Base-by-base conservation (phyloP, 2,113 vertebrate genomes). In the Microcebus ravelobensis region DNA sequence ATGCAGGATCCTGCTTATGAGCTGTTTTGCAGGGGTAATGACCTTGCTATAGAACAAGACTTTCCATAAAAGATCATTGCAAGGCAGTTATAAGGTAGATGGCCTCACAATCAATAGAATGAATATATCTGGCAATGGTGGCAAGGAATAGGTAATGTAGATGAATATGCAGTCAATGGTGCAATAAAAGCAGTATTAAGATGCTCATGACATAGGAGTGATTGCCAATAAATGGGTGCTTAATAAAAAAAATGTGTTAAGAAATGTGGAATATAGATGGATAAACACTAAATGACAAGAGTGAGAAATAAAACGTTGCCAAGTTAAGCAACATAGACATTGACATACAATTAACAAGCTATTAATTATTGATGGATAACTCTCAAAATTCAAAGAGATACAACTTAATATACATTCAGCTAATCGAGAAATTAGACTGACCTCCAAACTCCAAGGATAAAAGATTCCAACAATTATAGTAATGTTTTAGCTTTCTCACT, bases 331-430 rank as follows among this genome's bases (percentile, higher is more conserved):
- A 61, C 88, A 91, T 45, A 85, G 90, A 95, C n/a, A 94, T 94
- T 96, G 85, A 95, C 79, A 97, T 59, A 96, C 55, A 98, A 85
- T 96, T 97, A 98, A 97, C 34, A 95, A 74, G 59, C 61, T 20
- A 4, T 29, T 98, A 98, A 98, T 98, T 97, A 96, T 88, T 98
- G 79, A 95, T 96, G 95, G 97, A 83, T 79, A 97, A 87, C 94
- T 93, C 95, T 79, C 61, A 6, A 90, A 82, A 94, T 96, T 94
- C 76, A 93, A 82, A 94, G 59, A 94, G 42, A 88, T 76, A n/a
- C 39, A 87, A 85, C 77, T 5, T 94, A 95, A 95, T 94, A 93
- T 82, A 65, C 90, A 91, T 92, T 96, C 48, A 67, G 52, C 77
- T 95, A 93, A 96, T 96, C 61, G 74, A 90, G 80, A 95, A 98